These are phyloP conservation scores for Boulengeromyrus knoepffleri DNA, from an alignment of 2,113 vertebrate genomes.

Conservation along the genomic window DNA sequence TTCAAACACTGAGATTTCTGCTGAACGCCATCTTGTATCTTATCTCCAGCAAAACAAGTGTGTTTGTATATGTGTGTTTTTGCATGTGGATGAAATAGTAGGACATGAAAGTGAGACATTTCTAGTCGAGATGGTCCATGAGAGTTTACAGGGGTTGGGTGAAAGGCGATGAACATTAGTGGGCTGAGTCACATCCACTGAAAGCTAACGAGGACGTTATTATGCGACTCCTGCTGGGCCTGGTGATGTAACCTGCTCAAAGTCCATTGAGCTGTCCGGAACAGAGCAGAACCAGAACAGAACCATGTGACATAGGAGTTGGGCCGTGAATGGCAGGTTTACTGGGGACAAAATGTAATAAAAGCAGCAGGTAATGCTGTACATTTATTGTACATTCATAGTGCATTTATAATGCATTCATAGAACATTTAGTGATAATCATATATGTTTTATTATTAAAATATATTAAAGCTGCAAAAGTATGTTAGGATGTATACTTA, in stretches of 20 bases:
- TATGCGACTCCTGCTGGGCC: not conserved
- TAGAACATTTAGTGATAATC: not conserved
- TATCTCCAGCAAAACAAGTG: not conserved
- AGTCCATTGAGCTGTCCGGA: not conserved
- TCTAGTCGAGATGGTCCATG: not conserved
- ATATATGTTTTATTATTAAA: not conserved
- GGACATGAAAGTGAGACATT: not conserved
- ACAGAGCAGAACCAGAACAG: not conserved
- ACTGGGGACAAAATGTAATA: not conserved
- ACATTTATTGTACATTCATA: not conserved
- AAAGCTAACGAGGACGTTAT: not conserved
- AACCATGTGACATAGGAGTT: not conserved
- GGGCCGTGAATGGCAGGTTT: not conserved
- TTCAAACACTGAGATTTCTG: not conserved
- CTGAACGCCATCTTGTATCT: not conserved
- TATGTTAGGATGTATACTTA: not conserved
- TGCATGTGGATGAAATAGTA: not conserved
- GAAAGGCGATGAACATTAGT: not conserved
- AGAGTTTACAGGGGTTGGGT: not conserved
- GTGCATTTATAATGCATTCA: not conserved
- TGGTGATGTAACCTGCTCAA: not conserved
- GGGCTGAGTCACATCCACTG: not conserved
- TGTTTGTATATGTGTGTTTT: not conserved
- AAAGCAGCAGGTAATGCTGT: not conserved
- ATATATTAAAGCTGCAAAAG: not conserved